Evolutionary conservation across 1,140 invertebrate genomes (phyloP).

Genomic region (Aphaenogaster rudis): DNA sequence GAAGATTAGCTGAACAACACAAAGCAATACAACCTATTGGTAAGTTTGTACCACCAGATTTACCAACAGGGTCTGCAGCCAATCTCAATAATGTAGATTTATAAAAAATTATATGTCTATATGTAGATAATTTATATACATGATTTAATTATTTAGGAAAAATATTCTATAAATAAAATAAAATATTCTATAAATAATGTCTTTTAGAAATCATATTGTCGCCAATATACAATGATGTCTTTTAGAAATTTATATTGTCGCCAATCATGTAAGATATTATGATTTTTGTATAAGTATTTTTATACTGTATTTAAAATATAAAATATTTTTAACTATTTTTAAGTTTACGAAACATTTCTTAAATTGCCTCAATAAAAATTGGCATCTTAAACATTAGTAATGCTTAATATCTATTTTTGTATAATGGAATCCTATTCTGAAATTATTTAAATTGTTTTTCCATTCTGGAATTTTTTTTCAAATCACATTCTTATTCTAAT

Average conservation of each 20-base stretch:
- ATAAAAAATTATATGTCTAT: slow-evolving; percentile 77
- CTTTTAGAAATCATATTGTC: slow-evolving; percentile 7
- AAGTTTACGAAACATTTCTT: background rate
- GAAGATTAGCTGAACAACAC: slow-evolving; percentile 91
- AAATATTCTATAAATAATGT: slow-evolving; percentile 4
- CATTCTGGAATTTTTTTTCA: background rate
- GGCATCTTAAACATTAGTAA: background rate
- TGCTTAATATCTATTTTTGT: background rate
- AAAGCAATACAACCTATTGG: slow-evolving; percentile 91
- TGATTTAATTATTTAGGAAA: background rate
- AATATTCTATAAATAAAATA: background rate
- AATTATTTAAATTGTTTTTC: background rate
- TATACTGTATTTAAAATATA: slow-evolving; percentile 10
- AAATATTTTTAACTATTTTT: slow-evolving; percentile 20
- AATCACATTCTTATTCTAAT: background rate
- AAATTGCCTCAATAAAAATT: background rate
- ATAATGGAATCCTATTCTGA: background rate
- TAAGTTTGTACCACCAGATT: slow-evolving; percentile 90
- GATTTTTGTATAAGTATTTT: slow-evolving; percentile 34
- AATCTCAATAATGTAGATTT: slow-evolving; percentile 92
- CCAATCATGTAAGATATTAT: background rate
- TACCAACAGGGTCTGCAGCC: slow-evolving; percentile 90
- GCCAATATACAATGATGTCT: slow-evolving; percentile 10
- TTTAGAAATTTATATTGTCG: slow-evolving; percentile 7
- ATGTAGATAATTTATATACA: slow-evolving; percentile 4